Evolutionary conservation across 2,888 invertebrate genomes (phyloP).

Genomic region (Leucoma salicis): DNA sequence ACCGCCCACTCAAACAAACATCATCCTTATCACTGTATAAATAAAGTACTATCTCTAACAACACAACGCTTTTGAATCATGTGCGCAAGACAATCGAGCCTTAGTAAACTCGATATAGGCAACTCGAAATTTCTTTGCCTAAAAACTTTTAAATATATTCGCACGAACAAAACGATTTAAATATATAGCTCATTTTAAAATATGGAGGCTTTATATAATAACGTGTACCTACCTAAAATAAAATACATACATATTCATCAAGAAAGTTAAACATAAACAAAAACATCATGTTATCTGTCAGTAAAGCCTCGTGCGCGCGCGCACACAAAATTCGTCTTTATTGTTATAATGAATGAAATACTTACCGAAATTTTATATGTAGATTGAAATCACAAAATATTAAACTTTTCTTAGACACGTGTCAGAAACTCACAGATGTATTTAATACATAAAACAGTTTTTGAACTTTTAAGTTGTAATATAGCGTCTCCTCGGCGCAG

Average conservation of each 20-base stretch:
- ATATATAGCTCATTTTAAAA: no score
- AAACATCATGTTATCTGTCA: slow-evolving; percentile 52
- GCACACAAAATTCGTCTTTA: slow-evolving; percentile 27
- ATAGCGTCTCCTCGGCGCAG: slow-evolving; percentile 50
- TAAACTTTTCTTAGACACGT: slow-evolving; percentile 4
- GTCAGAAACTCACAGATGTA: slow-evolving; percentile 9
- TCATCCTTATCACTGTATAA: slow-evolving; percentile 31
- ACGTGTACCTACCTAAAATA: no score
- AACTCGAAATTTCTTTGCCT: slow-evolving; percentile 12
- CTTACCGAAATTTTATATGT: no score
- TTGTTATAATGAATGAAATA: slow-evolving; percentile 16
- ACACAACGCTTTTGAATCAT: slow-evolving; percentile 42
- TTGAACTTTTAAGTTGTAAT: slow-evolving; percentile 17
- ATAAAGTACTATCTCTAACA: slow-evolving; percentile 12
- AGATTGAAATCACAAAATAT: slow-evolving; percentile 12
- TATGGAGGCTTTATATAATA: no score
- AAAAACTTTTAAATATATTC: neutral
- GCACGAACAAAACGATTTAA: no score
- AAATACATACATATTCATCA: no score
- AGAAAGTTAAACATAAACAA: slow-evolving; percentile 62
- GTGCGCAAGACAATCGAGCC: slow-evolving; percentile 49
- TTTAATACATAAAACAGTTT: neutral
- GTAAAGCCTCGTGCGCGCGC: slow-evolving; percentile 44
- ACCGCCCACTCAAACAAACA: slow-evolving; percentile 40
- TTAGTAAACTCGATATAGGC: slow-evolving; percentile 32